Evolutionary conservation across 2,113 vertebrate genomes (phyloP).

Genomic region (Eudyptes chrysolophus): DNA sequence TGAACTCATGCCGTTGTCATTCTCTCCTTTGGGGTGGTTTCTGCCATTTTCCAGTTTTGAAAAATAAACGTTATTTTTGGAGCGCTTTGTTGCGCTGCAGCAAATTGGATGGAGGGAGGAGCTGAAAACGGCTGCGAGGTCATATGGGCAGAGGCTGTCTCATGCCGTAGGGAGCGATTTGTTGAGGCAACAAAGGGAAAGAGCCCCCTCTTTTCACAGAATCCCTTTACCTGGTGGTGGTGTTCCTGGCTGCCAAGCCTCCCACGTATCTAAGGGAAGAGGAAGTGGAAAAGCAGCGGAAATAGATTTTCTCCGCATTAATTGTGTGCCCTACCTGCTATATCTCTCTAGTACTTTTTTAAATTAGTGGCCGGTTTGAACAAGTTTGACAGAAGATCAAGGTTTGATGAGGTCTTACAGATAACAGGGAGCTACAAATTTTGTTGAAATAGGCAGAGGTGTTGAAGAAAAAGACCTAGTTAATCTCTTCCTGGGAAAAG

Average conservation of each 20-base stretch:
- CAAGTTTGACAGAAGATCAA: not conserved
- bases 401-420: not conserved
- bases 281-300: rapidly evolving
- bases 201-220: not conserved
- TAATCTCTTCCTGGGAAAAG: not conserved
- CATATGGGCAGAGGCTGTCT: not conserved
- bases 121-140: not conserved
- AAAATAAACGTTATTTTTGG: slow-evolving; percentile 57
- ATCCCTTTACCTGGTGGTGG: not conserved
- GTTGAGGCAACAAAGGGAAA: not conserved
- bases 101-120: not conserved
- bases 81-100: not conserved
- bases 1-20: slow-evolving; percentile 48
- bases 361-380: not conserved
- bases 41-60: slow-evolving; percentile 57
- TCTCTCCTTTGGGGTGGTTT: slow-evolving; percentile 35
- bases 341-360: not conserved
- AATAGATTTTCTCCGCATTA: not conserved
- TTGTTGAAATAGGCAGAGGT: not conserved
- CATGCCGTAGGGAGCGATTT: not conserved
- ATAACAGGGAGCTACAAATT: not conserved
- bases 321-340: not conserved
- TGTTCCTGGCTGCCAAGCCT: not conserved
- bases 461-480: not conserved
- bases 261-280: rapidly evolving